Evolutionary conservation across 2,888 invertebrate species (phyloP).

Genomic region (Cerastis leucographa): DNA sequence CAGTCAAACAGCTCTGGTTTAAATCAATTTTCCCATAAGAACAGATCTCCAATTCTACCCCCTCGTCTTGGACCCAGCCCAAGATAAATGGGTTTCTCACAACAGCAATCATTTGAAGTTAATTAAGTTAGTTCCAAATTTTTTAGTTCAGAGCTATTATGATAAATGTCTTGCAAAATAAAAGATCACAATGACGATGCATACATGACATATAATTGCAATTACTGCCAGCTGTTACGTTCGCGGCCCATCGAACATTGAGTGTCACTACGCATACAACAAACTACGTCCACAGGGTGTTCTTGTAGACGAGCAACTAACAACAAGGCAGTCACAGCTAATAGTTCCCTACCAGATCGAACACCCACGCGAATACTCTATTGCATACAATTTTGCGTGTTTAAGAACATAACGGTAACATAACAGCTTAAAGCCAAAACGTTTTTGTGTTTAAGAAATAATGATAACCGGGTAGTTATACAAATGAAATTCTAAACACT

Average conservation of each 20-base stretch:
- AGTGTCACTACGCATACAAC: background rate
- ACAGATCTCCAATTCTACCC: slow-evolving; percentile 11
- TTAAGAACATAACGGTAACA: background rate
- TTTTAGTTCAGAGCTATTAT: background rate
- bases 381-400: slow-evolving; percentile 3
- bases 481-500: background rate
- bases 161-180: slow-evolving; percentile 4
- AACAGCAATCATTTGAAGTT: slow-evolving; percentile 9
- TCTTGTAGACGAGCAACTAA: too few species aligned
- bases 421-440: background rate
- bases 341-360: background rate
- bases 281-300: too few species aligned
- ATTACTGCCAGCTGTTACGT: slow-evolving; percentile 3
- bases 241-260: background rate
- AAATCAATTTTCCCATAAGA: background rate
- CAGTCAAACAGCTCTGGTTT: background rate
- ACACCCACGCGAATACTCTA: slow-evolving; percentile 11
- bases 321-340: too few species aligned
- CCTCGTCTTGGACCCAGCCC: slow-evolving; percentile 8
- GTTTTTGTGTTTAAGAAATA: background rate
- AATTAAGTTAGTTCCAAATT: background rate
- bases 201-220: background rate
- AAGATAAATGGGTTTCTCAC: slow-evolving; percentile 28
- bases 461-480: background rate
- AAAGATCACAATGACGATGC: slow-evolving; percentile 1